A percentile compares a stretch with the other conserved stretches of the same genome.
These are phyloP conservation scores for Colistium nudipinnis DNA, from an alignment of 2,113 vertebrate species.

Conservation along the genomic window DNA sequence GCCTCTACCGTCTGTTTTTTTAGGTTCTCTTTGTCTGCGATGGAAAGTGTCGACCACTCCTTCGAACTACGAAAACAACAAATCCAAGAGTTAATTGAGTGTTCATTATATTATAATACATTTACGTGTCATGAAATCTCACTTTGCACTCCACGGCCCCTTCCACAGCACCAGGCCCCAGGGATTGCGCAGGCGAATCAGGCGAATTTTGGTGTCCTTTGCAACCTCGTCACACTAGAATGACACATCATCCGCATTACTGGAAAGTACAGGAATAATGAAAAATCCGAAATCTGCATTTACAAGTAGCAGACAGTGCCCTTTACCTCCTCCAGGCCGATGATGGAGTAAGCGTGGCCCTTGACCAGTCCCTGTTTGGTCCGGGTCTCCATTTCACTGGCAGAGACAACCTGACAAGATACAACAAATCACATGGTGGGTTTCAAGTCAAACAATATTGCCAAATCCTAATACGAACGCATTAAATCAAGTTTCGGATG, in stretches of 20 bases:
- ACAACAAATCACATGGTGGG: not conserved
- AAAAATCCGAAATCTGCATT: not conserved
- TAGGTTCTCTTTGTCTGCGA: constrained; percentile 86
- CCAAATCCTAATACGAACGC: not conserved
- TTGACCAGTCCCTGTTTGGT: constrained; percentile 88
- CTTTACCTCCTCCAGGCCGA: constrained; percentile 90
- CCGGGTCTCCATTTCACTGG: constrained; percentile 85
- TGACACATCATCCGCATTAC: not conserved
- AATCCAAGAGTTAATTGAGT: not conserved
- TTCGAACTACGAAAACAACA: constrained; percentile 80
- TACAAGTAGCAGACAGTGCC: not conserved
- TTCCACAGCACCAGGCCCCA: constrained; percentile 98
- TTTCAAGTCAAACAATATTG: not conserved
- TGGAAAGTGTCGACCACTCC: constrained; percentile 88
- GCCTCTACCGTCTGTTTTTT: constrained; percentile 87
- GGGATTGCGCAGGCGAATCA: constrained; percentile 93
- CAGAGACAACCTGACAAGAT: constrained; percentile 81
- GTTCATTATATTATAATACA: not conserved
- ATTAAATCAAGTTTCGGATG: not conserved
- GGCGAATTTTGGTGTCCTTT: constrained; percentile 80
- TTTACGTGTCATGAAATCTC: too few relatives aligned
- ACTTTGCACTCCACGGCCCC: constrained; percentile 91
- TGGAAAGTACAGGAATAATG: too few relatives aligned
- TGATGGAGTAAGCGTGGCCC: constrained; percentile 97
- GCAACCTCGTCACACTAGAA: constrained; percentile 73